These are phyloP conservation scores for Pollicipes pollicipes DNA, from an alignment of 1,140 invertebrate species.

Conservation along the genomic window DNA sequence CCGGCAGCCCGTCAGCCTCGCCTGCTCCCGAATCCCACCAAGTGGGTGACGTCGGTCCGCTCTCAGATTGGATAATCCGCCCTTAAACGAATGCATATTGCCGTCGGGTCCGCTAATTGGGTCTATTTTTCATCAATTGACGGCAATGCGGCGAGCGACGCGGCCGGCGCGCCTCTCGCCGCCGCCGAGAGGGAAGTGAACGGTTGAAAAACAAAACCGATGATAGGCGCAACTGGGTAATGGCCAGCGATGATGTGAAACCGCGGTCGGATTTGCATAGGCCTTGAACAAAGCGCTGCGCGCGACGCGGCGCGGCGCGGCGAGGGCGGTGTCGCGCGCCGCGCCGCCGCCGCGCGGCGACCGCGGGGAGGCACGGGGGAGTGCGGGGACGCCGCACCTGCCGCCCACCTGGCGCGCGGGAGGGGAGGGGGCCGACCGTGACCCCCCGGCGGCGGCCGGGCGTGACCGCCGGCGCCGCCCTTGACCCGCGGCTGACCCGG, in stretches of 20 bases:
- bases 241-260: not conserved
- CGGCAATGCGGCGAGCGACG: too few species aligned
- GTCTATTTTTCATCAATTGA: slow-evolving; percentile 1
- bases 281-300: not conserved
- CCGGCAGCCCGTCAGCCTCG: not conserved
- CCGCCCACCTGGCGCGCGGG: not conserved
- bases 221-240: not conserved
- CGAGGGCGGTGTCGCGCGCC: too few species aligned
- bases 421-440: too few species aligned
- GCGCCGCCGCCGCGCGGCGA: too few species aligned
- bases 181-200: not conserved
- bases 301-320: too few species aligned
- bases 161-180: too few species aligned
- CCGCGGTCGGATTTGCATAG: not conserved
- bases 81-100: slow-evolving; percentile 1
- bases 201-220: slow-evolving; percentile 1
- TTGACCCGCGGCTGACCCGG: too few species aligned
- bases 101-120: not conserved
- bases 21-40: not conserved
- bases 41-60: not conserved
- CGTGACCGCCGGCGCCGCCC: too few species aligned
- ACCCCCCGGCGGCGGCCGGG: too few species aligned
- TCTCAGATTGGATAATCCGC: not conserved
- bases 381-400: not conserved
- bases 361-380: too few species aligned